These are phyloP conservation scores for Neelides sp. DNA, from an alignment of 1,140 invertebrate species.

Conservation along the genomic window DNA sequence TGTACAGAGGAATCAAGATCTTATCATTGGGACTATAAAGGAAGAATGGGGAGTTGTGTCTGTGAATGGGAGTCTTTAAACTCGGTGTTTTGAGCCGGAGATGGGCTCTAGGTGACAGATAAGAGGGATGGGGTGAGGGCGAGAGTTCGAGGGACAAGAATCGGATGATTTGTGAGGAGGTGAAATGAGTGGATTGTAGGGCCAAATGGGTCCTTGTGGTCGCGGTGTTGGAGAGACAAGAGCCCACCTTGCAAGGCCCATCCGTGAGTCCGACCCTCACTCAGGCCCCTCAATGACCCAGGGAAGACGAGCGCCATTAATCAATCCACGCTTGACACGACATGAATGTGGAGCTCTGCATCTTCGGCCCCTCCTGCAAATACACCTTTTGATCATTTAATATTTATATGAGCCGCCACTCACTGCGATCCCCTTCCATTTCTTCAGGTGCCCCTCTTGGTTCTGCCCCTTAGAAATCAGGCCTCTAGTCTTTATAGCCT, in stretches of 20 bases:
- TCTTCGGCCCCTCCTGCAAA: background rate
- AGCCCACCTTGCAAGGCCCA: slow-evolving; percentile 23
- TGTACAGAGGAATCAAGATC: too few relatives aligned
- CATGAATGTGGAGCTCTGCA: background rate
- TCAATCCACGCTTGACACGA: slow-evolving; percentile 7
- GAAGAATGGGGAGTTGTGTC: too few relatives aligned
- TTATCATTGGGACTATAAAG: too few relatives aligned
- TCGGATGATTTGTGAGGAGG: slow-evolving; percentile 31
- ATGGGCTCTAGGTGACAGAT: slow-evolving; percentile 14
- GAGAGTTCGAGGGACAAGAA: slow-evolving; percentile 16
- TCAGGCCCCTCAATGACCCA: slow-evolving; percentile 4
- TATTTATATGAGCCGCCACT: background rate
- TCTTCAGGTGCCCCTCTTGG: background rate
- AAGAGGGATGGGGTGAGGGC: slow-evolving; percentile 21
- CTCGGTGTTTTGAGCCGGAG: too few relatives aligned
- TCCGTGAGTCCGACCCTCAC: slow-evolving; percentile 2
- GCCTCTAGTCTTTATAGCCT: too few relatives aligned
- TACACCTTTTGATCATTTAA: background rate
- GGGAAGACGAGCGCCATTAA: background rate
- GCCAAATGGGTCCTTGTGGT: slow-evolving; percentile 18
- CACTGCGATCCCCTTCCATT: background rate
- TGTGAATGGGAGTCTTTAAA: too few relatives aligned
- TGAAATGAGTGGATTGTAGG: slow-evolving; percentile 30
- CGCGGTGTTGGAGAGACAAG: slow-evolving; percentile 10
- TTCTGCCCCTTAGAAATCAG: too few relatives aligned